Evolutionary conservation across 2,888 invertebrate genomes (phyloP).

Genomic region (Smittia aterrima): DNA sequence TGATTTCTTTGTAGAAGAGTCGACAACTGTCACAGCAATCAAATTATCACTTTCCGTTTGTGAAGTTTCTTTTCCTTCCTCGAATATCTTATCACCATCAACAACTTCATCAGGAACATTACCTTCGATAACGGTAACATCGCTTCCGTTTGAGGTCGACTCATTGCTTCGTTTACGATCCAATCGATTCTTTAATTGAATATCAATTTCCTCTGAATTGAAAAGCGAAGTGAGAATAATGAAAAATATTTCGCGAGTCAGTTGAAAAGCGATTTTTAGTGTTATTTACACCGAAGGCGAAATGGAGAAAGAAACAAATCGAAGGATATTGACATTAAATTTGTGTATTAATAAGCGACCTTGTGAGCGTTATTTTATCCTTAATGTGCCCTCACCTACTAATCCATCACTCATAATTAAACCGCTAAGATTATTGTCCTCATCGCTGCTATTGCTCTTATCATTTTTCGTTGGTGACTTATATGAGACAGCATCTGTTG

Average conservation of each 20-base stretch:
- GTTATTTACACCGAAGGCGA: not conserved
- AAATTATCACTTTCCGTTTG: not conserved
- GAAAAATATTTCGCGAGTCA: no score
- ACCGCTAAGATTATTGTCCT: slow-evolving; percentile 35
- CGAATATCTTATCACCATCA: not conserved
- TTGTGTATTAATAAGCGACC: not conserved
- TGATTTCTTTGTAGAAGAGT: not conserved
- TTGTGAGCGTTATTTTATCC: not conserved
- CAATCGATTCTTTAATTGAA: slow-evolving; percentile 35
- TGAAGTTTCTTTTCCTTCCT: not conserved
- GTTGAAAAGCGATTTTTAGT: not conserved
- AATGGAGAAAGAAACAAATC: not conserved
- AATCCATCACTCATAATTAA: slow-evolving; percentile 40
- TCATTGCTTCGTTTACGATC: slow-evolving; percentile 30
- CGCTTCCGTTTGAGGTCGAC: slow-evolving; percentile 21
- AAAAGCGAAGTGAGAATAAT: not conserved
- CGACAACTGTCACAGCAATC: not conserved
- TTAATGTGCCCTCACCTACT: slow-evolving; percentile 18
- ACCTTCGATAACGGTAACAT: slow-evolving; percentile 35
- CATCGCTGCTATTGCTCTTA: slow-evolving; percentile 24
- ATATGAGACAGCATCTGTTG: not conserved
- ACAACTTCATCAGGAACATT: slow-evolving; percentile 14
- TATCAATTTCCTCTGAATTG: slow-evolving; percentile 27
- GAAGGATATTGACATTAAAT: not conserved
- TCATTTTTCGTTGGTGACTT: slow-evolving; percentile 26